Evolutionary conservation across 2,888 invertebrate genomes (phyloP).

Genomic region (Pocota personata): DNA sequence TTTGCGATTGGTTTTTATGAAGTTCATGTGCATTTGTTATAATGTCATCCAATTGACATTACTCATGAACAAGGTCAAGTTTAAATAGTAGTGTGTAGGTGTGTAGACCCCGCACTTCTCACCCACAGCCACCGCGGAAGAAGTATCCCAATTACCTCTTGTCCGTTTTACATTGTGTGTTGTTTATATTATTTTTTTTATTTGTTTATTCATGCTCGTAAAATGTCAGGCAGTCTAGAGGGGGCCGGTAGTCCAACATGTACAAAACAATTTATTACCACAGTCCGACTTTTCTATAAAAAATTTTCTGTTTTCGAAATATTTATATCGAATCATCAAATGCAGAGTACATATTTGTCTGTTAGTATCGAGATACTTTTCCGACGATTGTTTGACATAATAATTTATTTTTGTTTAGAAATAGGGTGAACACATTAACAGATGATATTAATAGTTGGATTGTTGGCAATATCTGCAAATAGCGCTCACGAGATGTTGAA

Average conservation of each 20-base stretch:
- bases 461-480: not conserved
- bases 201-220: slow-evolving; percentile 1
- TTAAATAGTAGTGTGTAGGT: not conserved
- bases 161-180: not conserved
- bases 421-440: not conserved
- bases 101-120: not conserved
- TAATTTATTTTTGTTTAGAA: slow-evolving; percentile 13
- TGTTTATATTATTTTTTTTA: not conserved
- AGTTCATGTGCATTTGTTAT: not conserved
- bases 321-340: not conserved
- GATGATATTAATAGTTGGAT: not conserved
- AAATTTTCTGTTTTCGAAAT: not conserved
- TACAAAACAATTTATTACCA: slow-evolving; percentile 24
- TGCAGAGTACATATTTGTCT: not conserved
- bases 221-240: not conserved
- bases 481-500: not conserved
- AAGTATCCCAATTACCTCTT: slow-evolving; percentile 1
- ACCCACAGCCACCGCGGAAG: not conserved
- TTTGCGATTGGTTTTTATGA: not conserved
- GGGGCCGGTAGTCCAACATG: not conserved
- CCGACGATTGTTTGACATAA: slow-evolving; percentile 2
- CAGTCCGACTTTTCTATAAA: not conserved
- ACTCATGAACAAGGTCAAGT: slow-evolving; percentile 13
- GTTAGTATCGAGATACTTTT: not conserved
- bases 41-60: slow-evolving; percentile 2